These are phyloP conservation scores for Orientallactaga bullata DNA, from an alignment of 2,113 vertebrate genomes.

Conservation along the genomic window DNA sequence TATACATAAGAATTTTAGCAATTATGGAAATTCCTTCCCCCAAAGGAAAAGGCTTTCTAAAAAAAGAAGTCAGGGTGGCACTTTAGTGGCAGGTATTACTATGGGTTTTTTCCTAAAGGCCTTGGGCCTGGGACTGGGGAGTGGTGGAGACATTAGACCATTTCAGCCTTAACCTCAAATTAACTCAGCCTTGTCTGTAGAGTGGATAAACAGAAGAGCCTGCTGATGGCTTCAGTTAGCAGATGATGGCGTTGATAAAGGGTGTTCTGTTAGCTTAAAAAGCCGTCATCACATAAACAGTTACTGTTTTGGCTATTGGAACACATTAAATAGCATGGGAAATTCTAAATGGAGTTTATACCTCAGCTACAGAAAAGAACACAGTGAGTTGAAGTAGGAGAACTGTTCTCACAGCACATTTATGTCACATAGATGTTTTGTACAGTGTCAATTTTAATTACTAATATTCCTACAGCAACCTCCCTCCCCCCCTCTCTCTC, in stretches of 20 bases:
- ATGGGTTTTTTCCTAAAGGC: neutral
- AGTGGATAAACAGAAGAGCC: neutral
- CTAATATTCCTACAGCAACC: neutral
- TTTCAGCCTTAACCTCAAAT: neutral
- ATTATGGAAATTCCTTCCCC: slow-evolving; percentile 37
- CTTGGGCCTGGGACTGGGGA: neutral
- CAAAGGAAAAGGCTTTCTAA: slow-evolving; percentile 26
- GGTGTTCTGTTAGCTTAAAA: neutral
- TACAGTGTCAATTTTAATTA: slow-evolving; percentile 39
- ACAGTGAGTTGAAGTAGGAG: neutral
- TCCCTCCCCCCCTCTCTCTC: neutral
- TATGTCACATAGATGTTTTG: slow-evolving; percentile 13
- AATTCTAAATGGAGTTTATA: neutral
- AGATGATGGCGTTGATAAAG: neutral
- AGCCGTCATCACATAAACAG: neutral
- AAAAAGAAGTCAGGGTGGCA: neutral
- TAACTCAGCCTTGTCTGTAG: neutral
- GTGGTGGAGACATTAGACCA: neutral
- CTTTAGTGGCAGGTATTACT: neutral
- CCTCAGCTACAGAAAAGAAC: neutral
- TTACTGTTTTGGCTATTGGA: neutral
- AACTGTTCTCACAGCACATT: neutral
- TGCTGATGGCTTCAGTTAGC: neutral
- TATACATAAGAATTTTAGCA: slow-evolving; percentile 19
- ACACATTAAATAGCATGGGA: neutral